phyloP scores from a whole-genome alignment of 2,888 invertebrate species.

The Girardia tigrina region DNA sequence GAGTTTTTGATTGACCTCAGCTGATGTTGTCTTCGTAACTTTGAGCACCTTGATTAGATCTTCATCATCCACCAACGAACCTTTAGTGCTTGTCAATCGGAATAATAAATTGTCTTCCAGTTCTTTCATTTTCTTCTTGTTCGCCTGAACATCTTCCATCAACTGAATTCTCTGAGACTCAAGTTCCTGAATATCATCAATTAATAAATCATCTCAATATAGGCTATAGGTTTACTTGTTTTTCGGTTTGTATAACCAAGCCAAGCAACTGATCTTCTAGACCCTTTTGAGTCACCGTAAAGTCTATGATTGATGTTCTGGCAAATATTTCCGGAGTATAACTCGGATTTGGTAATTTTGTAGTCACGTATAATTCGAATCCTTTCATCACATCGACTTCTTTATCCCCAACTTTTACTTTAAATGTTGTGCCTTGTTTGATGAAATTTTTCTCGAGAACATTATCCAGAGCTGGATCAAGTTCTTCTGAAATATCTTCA shows the following conservation, averaged over 20 bases:
- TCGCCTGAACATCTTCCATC: conserved; percentile 85
- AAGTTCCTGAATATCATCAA: conserved; percentile 58
- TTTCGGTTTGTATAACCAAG: conserved; percentile 84
- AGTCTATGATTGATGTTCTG: conserved; percentile 87
- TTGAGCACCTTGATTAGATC: conserved; percentile 75
- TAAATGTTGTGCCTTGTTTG: conserved; percentile 84
- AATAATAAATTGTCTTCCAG: conserved; percentile 77
- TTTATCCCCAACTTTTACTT: conserved; percentile 62
- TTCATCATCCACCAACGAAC: conserved; percentile 80
- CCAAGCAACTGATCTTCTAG: conserved; percentile 81
- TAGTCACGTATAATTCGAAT: conserved; percentile 84
- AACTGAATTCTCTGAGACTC: conserved; percentile 81
- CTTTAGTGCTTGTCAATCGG: conserved; percentile 77
- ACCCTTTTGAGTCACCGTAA: conserved; percentile 88
- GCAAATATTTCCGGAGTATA: conserved; percentile 92
- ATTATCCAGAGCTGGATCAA: conserved; percentile 89
- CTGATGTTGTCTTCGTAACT: conserved; percentile 64
- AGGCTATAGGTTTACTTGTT: conserved; percentile 54
- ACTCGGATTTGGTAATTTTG: conserved; percentile 83
- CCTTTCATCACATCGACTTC: conserved; percentile 91
- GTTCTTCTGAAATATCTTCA: conserved; percentile 81
- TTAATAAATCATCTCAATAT: not conserved
- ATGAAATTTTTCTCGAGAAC: conserved; percentile 91
- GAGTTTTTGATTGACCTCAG: conserved; percentile 69
- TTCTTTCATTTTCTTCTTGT: conserved; percentile 86